Evolutionary conservation across 2,113 vertebrate genomes (phyloP), one percentile per base, ranked within the genome.

Genomic region (Mastomys coucha): DNA sequence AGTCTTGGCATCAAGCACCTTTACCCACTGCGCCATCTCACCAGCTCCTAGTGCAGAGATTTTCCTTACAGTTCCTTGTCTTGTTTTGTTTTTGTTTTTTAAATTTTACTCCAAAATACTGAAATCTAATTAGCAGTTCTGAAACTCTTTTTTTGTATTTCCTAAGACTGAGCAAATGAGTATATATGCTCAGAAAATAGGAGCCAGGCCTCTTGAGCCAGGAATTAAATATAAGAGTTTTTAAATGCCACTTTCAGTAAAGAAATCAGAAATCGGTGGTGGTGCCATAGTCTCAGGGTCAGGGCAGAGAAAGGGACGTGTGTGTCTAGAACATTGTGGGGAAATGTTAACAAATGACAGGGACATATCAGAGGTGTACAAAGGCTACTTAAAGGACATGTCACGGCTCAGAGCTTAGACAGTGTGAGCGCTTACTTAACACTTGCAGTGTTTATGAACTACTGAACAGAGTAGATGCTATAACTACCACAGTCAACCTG

Each of bases 181-280:
- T 22, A 80, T 19, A 45, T 69, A 76, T 10, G 56, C 49, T 4
- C 7, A 75, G 20, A 36, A 81, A 87, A 80, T 69, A 39, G 36
- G 53, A 87, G 4, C 22, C 20, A 31, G 13, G 51, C 45, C 22
- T 91, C 67, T 81, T 65, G 56, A 22, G 39, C 86, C 51, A 90
- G 80, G 8, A 51, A 86, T 85, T 86, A 85, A 91, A 88, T 91
- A 94, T n/a, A 96, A 60, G 12, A 81, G 78, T 22, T 63, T 63
- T 63, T 24, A 45, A 45, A 45, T 84, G 60, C 31, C 77, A 58
- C 49, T 88, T 95, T 53, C 19, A 65, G 51, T 45, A 67, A 70
- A 91, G 31, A 9, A 76, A 45, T 0, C 70, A 94, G 45, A 77
- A 11, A 72, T 85, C 65, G 17, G 42, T 33, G 19, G 10, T 1